A percentile compares a stretch with the other conserved stretches of the same genome.
Evolutionary conservation across 2,113 vertebrate species (phyloP).

Genomic region (Dasypus novemcinctus): DNA sequence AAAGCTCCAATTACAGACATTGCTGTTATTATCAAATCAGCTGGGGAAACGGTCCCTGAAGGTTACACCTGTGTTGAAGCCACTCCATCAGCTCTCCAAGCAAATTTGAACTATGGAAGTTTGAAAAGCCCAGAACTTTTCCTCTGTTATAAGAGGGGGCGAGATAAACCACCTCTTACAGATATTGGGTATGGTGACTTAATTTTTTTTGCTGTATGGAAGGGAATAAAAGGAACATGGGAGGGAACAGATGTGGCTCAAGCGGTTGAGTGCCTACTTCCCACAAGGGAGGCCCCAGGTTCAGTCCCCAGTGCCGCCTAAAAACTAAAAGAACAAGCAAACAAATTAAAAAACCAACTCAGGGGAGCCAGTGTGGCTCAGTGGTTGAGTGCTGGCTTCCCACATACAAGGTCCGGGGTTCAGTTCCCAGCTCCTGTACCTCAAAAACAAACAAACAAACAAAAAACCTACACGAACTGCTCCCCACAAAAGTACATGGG

Average conservation of each 20-base stretch:
- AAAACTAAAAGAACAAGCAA: too few relatives aligned
- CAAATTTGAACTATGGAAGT: constrained; percentile 98
- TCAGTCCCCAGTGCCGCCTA: too few relatives aligned
- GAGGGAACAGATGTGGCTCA: background rate
- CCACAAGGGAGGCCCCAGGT: too few relatives aligned
- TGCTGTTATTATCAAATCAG: constrained; percentile 95
- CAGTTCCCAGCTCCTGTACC: too few relatives aligned
- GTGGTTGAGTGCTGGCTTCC: too few relatives aligned
- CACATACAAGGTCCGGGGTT: too few relatives aligned
- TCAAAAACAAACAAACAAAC: too few relatives aligned
- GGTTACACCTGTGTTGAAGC: constrained; percentile 96
- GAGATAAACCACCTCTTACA: constrained; percentile 93
- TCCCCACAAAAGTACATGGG: background rate
- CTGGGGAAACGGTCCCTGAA: constrained; percentile 94
- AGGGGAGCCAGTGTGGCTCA: too few relatives aligned
- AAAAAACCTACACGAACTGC: too few relatives aligned
- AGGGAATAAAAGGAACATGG: constrained; percentile 26
- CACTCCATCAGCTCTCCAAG: constrained; percentile 93
- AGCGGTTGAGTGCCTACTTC: too few relatives aligned
- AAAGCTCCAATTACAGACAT: constrained; percentile 97
- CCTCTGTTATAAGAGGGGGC: constrained; percentile 94
- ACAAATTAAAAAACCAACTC: too few relatives aligned
- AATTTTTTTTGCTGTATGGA: constrained; percentile 39
- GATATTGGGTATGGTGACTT: constrained; percentile 91
- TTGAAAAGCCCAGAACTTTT: constrained; percentile 98